A percentile compares a stretch with the other conserved stretches of the same genome.
Evolutionary conservation across 2,888 invertebrate genomes (phyloP).

Genomic region (Yponomeuta plumbellus): DNA sequence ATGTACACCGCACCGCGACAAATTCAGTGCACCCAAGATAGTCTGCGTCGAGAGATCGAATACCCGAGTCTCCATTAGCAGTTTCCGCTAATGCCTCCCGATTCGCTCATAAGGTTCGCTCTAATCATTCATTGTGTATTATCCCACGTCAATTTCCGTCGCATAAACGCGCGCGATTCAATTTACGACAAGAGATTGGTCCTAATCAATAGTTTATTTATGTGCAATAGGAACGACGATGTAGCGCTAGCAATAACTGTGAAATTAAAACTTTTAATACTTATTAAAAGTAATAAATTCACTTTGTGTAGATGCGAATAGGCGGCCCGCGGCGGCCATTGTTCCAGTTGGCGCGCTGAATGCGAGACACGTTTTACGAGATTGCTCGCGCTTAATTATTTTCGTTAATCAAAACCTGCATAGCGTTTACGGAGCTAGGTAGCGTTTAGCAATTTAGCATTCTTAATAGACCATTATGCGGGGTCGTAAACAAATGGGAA

Average conservation of each 20-base stretch:
- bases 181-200: conserved; percentile 9
- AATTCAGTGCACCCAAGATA: conserved; percentile 8
- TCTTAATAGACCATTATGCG: conserved; percentile 42
- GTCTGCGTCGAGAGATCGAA: neutral
- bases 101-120: neutral
- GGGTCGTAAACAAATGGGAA: conserved; percentile 27
- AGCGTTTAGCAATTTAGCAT: conserved; percentile 45
- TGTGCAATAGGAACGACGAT: conserved; percentile 22
- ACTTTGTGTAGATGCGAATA: conserved; percentile 2
- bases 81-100: neutral
- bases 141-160: conserved; percentile 6
- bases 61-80: neutral
- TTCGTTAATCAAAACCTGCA: conserved; percentile 12
- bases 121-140: neutral
- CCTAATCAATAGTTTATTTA: conserved; percentile 18
- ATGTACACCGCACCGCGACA: conserved; percentile 9
- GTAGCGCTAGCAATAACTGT: conserved; percentile 39
- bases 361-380: conserved; percentile 3
- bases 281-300: conserved; percentile 37
- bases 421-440: conserved; percentile 15
- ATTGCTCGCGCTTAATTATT: conserved; percentile 16
- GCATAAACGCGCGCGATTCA: conserved; percentile 16
- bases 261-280: conserved; percentile 42
- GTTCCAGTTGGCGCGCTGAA: conserved; percentile 9
- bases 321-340: neutral